phyloP scores from a whole-genome alignment of 1,140 invertebrate genomes.

The Sesamia nonagrioides region DNA sequence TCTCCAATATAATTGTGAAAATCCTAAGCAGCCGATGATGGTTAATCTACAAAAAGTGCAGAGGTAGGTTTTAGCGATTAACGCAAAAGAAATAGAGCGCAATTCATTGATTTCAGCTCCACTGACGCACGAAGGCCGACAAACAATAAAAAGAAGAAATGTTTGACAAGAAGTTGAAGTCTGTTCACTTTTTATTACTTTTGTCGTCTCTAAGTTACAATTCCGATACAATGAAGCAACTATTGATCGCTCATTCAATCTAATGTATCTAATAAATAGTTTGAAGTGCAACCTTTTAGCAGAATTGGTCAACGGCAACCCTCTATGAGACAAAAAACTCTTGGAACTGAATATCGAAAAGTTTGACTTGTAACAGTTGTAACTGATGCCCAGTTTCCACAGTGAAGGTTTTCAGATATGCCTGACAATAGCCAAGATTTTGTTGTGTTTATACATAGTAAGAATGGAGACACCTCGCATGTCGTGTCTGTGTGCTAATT shows the following conservation, averaged over 20 bases:
- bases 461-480: no score
- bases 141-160: constrained; percentile 12
- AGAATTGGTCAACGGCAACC: background rate
- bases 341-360: background rate
- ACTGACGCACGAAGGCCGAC: constrained; percentile 1
- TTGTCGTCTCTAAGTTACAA: background rate
- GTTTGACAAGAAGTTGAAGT: background rate
- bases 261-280: background rate
- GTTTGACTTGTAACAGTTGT: background rate
- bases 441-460: background rate
- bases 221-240: background rate
- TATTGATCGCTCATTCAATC: background rate
- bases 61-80: no score
- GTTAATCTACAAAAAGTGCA: no score
- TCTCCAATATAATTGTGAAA: no score
- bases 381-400: background rate
- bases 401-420: background rate
- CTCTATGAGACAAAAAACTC: background rate
- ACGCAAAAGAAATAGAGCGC: constrained; percentile 11
- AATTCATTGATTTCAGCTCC: constrained; percentile 20
- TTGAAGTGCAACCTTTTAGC: background rate
- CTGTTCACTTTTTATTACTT: background rate
- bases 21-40: no score
- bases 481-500: no score
- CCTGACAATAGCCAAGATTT: background rate